phyloP scores from a whole-genome alignment of 2,888 invertebrate genomes.

The Malthinus seriepunctatus region DNA sequence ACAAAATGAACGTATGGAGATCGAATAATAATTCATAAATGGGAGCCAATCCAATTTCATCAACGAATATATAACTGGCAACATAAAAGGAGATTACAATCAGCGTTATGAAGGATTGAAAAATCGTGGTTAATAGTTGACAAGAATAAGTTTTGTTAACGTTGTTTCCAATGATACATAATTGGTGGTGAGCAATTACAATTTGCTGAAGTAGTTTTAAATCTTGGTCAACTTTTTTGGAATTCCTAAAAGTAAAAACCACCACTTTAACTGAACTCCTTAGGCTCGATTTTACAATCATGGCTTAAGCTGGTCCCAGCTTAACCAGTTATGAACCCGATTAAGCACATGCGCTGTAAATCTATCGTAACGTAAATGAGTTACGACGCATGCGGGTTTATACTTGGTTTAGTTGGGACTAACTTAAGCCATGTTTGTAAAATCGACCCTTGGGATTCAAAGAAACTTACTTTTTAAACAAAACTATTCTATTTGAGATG shows the following conservation, averaged over 20 bases:
- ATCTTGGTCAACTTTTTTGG: neutral
- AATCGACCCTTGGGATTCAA: too few species aligned
- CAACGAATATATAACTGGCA: neutral
- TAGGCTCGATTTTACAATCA: too few species aligned
- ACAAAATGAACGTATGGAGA: neutral
- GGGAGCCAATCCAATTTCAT: neutral
- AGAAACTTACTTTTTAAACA: too few species aligned
- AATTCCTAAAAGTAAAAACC: neutral
- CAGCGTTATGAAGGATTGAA: neutral
- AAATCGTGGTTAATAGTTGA: neutral
- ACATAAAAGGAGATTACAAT: neutral
- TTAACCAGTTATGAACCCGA: too few species aligned
- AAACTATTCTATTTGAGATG: too few species aligned
- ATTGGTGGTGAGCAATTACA: neutral
- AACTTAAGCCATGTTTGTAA: too few species aligned
- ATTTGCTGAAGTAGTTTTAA: neutral
- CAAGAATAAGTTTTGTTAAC: neutral
- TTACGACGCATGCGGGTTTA: too few species aligned
- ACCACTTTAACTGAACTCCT: too few species aligned
- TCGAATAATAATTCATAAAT: neutral
- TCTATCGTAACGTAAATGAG: too few species aligned
- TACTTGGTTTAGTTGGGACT: too few species aligned
- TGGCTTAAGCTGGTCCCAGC: too few species aligned
- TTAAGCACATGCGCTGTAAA: too few species aligned
- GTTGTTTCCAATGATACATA: neutral